Evolutionary conservation across 2,797 vertebrate genomes (phyloP).

Genomic region (Graptemys geographica): DNA sequence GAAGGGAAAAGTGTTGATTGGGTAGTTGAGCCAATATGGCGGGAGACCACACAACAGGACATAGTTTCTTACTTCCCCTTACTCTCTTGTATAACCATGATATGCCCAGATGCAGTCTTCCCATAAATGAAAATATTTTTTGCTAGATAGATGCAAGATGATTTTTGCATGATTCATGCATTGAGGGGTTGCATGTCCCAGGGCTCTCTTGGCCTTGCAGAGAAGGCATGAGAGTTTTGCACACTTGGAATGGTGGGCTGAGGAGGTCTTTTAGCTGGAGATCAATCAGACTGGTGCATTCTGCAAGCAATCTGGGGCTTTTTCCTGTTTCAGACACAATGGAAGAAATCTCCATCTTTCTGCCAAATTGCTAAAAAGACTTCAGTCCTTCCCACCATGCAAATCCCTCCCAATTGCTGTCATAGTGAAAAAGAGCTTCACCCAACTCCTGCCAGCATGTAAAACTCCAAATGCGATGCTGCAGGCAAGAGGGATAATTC

Average conservation of each 20-base stretch:
- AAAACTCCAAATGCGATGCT: slow-evolving; percentile 25
- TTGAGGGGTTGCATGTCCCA: background rate
- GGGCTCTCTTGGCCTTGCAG: background rate
- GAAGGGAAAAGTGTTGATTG: too few relatives aligned
- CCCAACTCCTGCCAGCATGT: slow-evolving; percentile 32
- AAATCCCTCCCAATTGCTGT: slow-evolving; percentile 18
- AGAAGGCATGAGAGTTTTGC: slow-evolving; percentile 30
- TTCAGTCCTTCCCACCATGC: background rate
- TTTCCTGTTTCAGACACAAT: slow-evolving; percentile 25
- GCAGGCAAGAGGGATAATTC: slow-evolving; percentile 18
- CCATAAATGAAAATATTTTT: background rate
- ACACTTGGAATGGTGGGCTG: background rate
- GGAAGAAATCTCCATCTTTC: slow-evolving; percentile 36
- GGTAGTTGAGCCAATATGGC: background rate
- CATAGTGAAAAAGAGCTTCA: background rate
- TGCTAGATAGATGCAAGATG: background rate
- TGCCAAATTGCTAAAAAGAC: slow-evolving; percentile 45
- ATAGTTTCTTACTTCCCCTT: background rate
- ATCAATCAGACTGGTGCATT: background rate
- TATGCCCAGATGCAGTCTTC: background rate
- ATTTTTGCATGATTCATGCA: background rate
- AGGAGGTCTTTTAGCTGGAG: slow-evolving; percentile 39
- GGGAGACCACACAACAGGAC: background rate
- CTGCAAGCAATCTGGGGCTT: slow-evolving; percentile 37
- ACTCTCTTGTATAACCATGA: background rate